Percentiles rank a stretch among this genome's conserved stretches.
Evolutionary conservation across 2,797 vertebrate genomes (phyloP).

Genomic region (Phrynocephalus guinanensis): DNA sequence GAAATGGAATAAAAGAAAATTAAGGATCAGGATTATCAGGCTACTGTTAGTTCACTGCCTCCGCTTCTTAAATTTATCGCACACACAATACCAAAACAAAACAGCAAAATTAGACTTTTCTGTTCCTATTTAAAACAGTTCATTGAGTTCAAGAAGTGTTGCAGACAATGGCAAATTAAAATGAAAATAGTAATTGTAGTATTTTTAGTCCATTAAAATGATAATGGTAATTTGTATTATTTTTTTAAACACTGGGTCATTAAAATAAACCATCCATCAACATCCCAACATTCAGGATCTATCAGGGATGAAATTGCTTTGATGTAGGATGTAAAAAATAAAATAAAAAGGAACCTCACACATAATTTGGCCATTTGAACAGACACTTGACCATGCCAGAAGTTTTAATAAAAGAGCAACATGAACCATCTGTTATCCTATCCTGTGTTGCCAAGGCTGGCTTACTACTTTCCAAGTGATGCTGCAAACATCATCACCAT

Average conservation of each 20-base stretch:
- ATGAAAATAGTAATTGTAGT: background rate
- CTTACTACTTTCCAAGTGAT: background rate
- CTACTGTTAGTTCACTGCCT: constrained; percentile 1
- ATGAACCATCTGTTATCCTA: background rate
- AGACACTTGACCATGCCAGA: background rate
- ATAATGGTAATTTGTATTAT: background rate
- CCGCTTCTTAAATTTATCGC: background rate
- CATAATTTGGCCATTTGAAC: background rate
- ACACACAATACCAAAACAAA: fast-evolving
- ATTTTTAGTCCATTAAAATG: background rate
- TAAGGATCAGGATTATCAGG: background rate
- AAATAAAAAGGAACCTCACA: background rate
- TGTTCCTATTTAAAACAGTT: background rate
- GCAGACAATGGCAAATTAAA: background rate
- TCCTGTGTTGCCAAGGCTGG: background rate
- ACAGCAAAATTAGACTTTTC: fast-evolving
- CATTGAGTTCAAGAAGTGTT: background rate
- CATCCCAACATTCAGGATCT: background rate
- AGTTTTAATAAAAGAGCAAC: background rate
- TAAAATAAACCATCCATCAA: background rate
- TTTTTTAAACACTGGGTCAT: background rate
- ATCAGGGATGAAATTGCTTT: background rate
- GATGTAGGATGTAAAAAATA: background rate
- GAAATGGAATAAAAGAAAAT: background rate
- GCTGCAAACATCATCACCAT: too few relatives aligned